Evolutionary conservation across 1,140 invertebrate species (phyloP).

Genomic region (Lethrus apterus): DNA sequence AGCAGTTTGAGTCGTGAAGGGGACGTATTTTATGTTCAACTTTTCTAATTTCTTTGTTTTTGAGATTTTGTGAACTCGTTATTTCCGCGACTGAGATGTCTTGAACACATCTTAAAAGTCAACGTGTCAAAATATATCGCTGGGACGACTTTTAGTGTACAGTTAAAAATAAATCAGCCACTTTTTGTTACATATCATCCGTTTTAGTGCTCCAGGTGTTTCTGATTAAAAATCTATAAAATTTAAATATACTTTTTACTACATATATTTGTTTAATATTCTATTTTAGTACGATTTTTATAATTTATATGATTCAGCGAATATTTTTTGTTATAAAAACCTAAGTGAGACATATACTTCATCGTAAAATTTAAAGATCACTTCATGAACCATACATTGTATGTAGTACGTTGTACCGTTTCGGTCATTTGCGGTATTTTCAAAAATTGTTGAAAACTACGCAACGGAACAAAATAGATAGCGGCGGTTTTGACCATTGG

Average conservation of each 20-base stretch:
- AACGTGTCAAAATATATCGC: constrained; percentile 17
- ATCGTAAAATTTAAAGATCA: neutral
- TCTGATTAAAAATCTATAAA: constrained; percentile 24
- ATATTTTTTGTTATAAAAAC: neutral
- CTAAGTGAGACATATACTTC: neutral
- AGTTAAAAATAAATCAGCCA: constrained; percentile 17
- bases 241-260: constrained; percentile 15
- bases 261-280: neutral
- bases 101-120: constrained; percentile 14
- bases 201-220: constrained; percentile 19
- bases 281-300: neutral
- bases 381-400: neutral
- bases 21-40: constrained; percentile 1
- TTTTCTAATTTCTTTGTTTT: constrained; percentile 20
- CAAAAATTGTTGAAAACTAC: neutral
- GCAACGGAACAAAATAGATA: constrained; percentile 6
- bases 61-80: constrained; percentile 17
- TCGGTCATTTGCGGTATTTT: no score
- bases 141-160: constrained; percentile 12
- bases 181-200: constrained; percentile 8
- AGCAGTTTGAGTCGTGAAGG: constrained; percentile 4
- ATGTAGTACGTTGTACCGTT: no score
- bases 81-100: constrained; percentile 14
- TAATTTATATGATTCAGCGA: no score
- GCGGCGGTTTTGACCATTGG: no score